These are phyloP conservation scores for Acomys russatus DNA, from an alignment of 2,797 vertebrate genomes.

Conservation along the genomic window DNA sequence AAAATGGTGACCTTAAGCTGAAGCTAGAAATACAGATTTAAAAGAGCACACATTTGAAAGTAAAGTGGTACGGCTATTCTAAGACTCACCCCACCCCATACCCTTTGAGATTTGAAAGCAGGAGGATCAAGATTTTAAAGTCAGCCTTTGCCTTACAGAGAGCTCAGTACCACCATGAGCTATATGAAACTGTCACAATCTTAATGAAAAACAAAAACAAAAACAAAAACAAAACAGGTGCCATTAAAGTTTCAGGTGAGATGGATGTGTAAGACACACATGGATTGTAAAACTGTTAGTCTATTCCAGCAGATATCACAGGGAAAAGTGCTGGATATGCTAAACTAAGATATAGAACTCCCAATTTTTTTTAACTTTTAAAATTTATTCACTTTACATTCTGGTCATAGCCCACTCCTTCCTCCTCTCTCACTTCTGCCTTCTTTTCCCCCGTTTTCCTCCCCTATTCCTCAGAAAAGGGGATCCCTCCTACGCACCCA, in stretches of 20 bases:
- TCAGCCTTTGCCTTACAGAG: no score
- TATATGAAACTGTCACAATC: neutral
- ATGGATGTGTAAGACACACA: neutral
- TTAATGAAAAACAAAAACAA: neutral
- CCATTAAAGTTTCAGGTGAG: neutral
- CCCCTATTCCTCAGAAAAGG: no score
- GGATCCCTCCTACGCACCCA: no score
- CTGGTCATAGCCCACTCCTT: no score
- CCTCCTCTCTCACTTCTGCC: no score
- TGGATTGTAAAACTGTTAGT: neutral
- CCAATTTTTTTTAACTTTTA: neutral
- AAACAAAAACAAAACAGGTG: no score
- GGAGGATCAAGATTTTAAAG: neutral
- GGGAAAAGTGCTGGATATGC: neutral
- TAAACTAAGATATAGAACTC: constrained; percentile 25
- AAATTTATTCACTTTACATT: no score
- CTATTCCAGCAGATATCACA: neutral
- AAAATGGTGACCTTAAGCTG: neutral
- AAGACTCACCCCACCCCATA: neutral
- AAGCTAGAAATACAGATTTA: neutral
- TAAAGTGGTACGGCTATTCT: neutral
- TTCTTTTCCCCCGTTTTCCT: no score
- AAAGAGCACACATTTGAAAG: neutral
- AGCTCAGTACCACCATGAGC: no score
- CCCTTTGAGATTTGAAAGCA: neutral